Base-by-base conservation (phyloP, 2,113 vertebrate species). In the Scopus umbretta region DNA sequence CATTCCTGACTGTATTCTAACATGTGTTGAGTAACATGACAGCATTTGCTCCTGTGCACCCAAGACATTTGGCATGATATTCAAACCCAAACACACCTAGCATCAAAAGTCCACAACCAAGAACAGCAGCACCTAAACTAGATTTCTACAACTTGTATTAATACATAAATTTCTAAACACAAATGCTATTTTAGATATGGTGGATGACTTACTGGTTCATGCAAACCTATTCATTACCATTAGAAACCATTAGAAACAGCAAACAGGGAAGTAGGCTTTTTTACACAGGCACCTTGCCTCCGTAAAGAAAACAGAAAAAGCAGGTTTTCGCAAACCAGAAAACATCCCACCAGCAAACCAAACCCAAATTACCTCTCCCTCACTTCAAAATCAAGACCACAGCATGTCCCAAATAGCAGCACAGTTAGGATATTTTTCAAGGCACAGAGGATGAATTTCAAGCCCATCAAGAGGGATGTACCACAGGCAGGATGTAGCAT, bases 291-390 rank as follows among this genome's bases (percentile, higher is more conserved):
- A 36, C 10, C 13, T 42, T 86, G 43, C 29, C 16, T 29, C 11
- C 61, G 50, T 25, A 70, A 79, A 76, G 5, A 79, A 79, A 52
- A 40, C 11, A 47, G 30, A 63, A 90, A 84, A 63, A 36, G 3
- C 16, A 68, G 23, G 23, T 61, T 91, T 70, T 65, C 50, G 65
- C 25, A 71, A 61, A 66, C 4, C 12, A 70, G 50, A 19, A 82
- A 79, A 71, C 15, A 61, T 27, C 15, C 14, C 30, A 88, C 12
- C 10, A 79, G n/a, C 6, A 86, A 75, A 52, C 18, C 47, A 81
- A 63, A 59, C 4, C 20, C 4, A 22, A 4, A 20, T 1, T 1
- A 43, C 9, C 8, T 50, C 13, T 45, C 20, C 5, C 1, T 65
- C 40, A 30, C 26, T 80, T 88, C 42, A 72, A 58, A 87, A 78